Percentiles rank a stretch among this genome's conserved stretches.
Conservation (phyloP, 2,888 invertebrate genomes). For the Eueremaeus valkanovi region DNA sequence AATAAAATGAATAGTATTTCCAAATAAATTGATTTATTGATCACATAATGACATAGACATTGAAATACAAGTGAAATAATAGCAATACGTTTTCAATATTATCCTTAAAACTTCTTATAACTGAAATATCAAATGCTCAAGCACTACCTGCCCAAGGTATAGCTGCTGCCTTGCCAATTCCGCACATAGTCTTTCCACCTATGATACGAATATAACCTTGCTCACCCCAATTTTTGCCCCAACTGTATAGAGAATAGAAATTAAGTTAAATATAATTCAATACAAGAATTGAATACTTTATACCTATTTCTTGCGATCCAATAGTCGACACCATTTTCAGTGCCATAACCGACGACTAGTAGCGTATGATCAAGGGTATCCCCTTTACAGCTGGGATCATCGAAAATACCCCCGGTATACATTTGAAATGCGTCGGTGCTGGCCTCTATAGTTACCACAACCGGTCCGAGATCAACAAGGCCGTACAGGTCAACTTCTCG, state of each 20-base stretch:
- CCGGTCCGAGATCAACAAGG: neutral
- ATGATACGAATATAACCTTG: neutral
- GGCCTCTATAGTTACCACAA: neutral
- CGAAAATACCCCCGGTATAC: neutral
- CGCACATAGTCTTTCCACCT: neutral
- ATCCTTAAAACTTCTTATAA: too few relatives aligned
- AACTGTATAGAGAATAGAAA: neutral
- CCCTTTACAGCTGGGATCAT: neutral
- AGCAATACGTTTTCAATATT: too few relatives aligned
- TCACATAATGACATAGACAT: too few relatives aligned
- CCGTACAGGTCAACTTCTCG: neutral
- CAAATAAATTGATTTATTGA: too few relatives aligned
- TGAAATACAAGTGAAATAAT: too few relatives aligned
- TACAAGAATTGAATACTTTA: neutral
- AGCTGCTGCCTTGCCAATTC: conserved; percentile 6
- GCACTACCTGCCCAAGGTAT: too few relatives aligned
- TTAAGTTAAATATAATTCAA: neutral
- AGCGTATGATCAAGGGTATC: neutral
- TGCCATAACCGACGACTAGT: conserved; percentile 13
- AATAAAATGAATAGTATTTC: too few relatives aligned
- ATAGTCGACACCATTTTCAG: conserved; percentile 8
- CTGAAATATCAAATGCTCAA: too few relatives aligned
- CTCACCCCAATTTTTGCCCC: neutral
- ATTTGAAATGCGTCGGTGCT: neutral
- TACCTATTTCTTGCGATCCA: conserved; percentile 10